Evolutionary conservation across 2,888 invertebrate species (phyloP), one percentile per base, ranked within the genome.

Genomic region (Parochlus steinenii): DNA sequence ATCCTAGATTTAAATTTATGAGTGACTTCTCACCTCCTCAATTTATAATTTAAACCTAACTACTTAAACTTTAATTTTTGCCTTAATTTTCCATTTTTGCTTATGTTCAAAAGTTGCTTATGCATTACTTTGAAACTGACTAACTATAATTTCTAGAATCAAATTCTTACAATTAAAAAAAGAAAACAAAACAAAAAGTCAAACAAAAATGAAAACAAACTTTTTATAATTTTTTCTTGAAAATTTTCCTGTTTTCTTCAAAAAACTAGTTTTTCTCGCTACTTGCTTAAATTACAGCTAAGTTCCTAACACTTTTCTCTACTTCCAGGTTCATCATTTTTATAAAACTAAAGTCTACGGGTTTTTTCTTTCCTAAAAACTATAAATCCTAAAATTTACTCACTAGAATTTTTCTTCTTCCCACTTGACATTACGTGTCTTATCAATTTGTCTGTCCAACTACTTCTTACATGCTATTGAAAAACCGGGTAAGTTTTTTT

Each of bases 21-120:
- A n/a, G n/a, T n/a, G n/a, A n/a, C n/a, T n/a, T n/a, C n/a, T n/a
- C n/a, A n/a, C n/a, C n/a, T n/a, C n/a, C n/a, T 31, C 22, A 12
- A 17, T 34, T 28, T 34, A 22, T 22, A 34, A 28, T 34, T 34
- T 34, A 34, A 34, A 34, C 34, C 34, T 34, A 34, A 34, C 34
- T 34, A 34, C 34, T 34, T 34, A 34, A 19, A 6, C n/a, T 25
- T 25, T 25, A 19, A 17, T 22, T 33, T 33, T 27, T 19, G 25
- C 15, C 12, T 31, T 23, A 15, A 14, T 16, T 30, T 30, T 11
- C 8, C 19, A 8, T 16, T 30, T 30, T 30, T 12, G n/a, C 34
- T 28, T 34, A 34, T 34, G 20, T 16, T 27, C 34, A 25, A 15
- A 31, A 34, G 28, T 28, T 28, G 28, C 34, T 34, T 28, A 26